Conservation (phyloP, 2,113 vertebrate species). For the Miniopterus natalensis region DNA sequence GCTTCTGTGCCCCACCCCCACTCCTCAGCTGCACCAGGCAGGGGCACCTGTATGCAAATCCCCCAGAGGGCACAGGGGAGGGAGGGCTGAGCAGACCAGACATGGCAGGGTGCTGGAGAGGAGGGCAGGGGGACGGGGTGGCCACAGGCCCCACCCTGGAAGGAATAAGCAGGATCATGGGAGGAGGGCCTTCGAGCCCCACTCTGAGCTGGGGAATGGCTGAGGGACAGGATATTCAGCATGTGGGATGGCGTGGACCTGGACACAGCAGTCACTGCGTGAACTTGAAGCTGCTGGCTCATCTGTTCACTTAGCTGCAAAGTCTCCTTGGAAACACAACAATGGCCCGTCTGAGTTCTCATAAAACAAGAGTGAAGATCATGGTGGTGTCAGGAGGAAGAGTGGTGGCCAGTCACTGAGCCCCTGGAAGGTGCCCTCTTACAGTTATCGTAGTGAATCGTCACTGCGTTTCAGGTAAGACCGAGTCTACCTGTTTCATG, state of each 20-base stretch:
- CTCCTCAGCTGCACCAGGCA: constrained; percentile 77
- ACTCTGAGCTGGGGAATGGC: not conserved
- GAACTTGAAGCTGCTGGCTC: not conserved
- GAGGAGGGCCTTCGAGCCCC: not conserved
- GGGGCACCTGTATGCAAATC: constrained; percentile 97
- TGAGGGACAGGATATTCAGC: not conserved
- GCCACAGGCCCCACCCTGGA: accelerated
- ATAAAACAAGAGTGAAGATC: not conserved
- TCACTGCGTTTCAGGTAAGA: accelerated
- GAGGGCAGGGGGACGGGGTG: not conserved
- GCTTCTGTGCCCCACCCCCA: not conserved
- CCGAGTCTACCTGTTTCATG: not conserved
- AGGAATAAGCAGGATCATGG: accelerated
- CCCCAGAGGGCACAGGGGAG: constrained; percentile 71
- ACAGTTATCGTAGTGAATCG: accelerated
- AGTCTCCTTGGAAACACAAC: not conserved
- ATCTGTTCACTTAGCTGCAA: not conserved
- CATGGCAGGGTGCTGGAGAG: not conserved
- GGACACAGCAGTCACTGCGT: no score
- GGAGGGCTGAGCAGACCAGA: not conserved
- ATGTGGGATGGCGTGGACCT: not conserved
- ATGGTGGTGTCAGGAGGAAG: not conserved
- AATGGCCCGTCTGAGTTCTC: not conserved
- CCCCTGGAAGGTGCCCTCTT: not conserved
- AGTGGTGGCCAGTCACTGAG: accelerated